Base-by-base conservation (phyloP, 2,113 vertebrate genomes). In the Cryptomyrus ogoouensis region DNA sequence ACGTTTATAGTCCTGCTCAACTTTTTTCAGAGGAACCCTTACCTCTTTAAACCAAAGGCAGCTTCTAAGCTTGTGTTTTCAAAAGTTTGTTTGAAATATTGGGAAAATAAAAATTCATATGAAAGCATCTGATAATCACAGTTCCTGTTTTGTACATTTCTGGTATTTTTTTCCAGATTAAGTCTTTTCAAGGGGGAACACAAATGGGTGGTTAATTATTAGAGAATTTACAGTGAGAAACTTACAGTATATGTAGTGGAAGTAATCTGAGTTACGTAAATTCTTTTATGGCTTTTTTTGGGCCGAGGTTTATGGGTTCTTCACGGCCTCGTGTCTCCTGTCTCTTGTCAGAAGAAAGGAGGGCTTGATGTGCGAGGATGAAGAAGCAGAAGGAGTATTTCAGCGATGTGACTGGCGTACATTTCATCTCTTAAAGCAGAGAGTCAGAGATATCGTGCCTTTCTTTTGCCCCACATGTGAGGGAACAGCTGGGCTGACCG, bases 331-430 rank as follows among this genome's bases (percentile, higher is more conserved):
- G 0, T 42, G 44, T 90, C 80, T 90, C 87, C 83, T 74, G 52
- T 87, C 84, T 83, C 90, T 90, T 92, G 90, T 93, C 90, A 91
- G 90, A 90, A 91, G 89, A 92, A 91, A 92, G 91, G 90, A 90
- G 31, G 90, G 35, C 21, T 21, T 90, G 89, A 89, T 90, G 90
- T 58, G 15, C 3, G 39, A 62, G 49, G 86, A 88, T 86, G 89
- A 90, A 47, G 90, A 89, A 88, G 53, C 5, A 44, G 42, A 56
- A 91, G 87, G 46, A 15, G 77, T 42, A 83, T 91, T 89, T 90
- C 91, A 80, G 87, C 62, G 87, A 89, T 39, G 88, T 90, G 85
- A 62, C 88, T 52, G 44, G 70, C 84, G 88, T 88, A 77, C n/a
- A 62, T 90, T 90, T 88, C 83, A 88, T 88, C 31, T 87, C 87